Conservation (phyloP, 1,140 invertebrate species). For the Coelopa frigida region DNA sequence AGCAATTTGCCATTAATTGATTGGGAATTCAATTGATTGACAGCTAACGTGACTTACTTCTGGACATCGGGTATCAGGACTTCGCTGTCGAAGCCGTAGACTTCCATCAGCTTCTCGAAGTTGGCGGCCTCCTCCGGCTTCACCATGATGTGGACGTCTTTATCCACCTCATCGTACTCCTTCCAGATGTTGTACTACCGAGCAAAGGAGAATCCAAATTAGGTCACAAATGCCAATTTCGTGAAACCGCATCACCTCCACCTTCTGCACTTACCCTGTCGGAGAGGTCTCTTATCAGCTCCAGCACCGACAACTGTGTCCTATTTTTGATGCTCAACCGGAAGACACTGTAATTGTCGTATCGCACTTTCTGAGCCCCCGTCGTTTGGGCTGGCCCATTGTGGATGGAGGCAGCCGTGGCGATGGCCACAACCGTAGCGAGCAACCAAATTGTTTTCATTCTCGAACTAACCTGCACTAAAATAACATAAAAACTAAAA, state of each 20-base stretch:
- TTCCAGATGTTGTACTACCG: slow-evolving; percentile 34
- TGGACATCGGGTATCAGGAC: slow-evolving; percentile 30
- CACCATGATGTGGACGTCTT: slow-evolving; percentile 32
- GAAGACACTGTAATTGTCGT: slow-evolving; percentile 27
- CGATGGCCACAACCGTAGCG: too few species aligned
- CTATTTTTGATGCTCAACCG: slow-evolving; percentile 21
- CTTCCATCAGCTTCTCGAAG: slow-evolving; percentile 20
- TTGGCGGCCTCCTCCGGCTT: slow-evolving; percentile 15
- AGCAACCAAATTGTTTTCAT: too few species aligned
- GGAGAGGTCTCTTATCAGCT: slow-evolving; percentile 15
- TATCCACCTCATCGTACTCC: slow-evolving; percentile 23
- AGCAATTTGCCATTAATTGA: not conserved
- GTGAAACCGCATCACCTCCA: not conserved
- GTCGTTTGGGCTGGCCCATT: too few species aligned
- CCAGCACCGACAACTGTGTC: slow-evolving; percentile 20
- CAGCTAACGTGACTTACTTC: slow-evolving; percentile 18
- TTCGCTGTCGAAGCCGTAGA: slow-evolving; percentile 20
- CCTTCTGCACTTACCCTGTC: slow-evolving; percentile 17
- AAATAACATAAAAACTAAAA: too few species aligned
- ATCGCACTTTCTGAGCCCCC: slow-evolving; percentile 17
- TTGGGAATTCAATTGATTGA: not conserved
- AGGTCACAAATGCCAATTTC: not conserved
- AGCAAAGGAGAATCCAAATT: too few species aligned
- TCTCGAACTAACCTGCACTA: too few species aligned
- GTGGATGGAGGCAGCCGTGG: too few species aligned